Percentiles rank a stretch among this genome's conserved stretches.
Evolutionary conservation across 2,797 vertebrate genomes (phyloP).

Genomic region (Coracias cyanogaster): DNA sequence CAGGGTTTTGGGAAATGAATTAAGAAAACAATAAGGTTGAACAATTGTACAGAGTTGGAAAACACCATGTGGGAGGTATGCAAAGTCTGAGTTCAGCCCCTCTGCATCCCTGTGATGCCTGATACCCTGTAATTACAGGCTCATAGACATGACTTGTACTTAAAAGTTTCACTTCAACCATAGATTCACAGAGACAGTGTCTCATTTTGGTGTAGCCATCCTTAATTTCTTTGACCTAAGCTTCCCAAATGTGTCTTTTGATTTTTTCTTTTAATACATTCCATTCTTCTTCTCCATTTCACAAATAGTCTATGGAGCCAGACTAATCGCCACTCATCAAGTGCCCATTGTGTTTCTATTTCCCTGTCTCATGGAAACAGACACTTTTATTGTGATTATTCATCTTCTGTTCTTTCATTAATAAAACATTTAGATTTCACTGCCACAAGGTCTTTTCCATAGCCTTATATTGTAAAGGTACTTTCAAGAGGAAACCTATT

Average conservation of each 20-base stretch:
- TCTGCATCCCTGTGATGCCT: not conserved
- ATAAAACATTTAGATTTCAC: constrained; percentile 54
- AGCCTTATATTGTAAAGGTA: not conserved
- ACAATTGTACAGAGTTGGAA: not conserved
- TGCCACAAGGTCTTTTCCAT: constrained; percentile 10
- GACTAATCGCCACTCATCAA: constrained; percentile 59
- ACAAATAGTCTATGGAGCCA: constrained; percentile 67
- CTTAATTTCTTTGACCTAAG: constrained; percentile 59
- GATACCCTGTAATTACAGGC: constrained; percentile 49
- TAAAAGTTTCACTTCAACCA: constrained; percentile 21
- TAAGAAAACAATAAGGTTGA: not conserved
- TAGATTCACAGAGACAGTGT: constrained; percentile 15
- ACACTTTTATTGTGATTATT: constrained; percentile 68
- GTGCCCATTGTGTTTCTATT: constrained; percentile 61
- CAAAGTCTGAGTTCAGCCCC: not conserved
- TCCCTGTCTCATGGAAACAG: constrained; percentile 60
- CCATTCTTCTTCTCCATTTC: constrained; percentile 54
- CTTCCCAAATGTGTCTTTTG: constrained; percentile 52
- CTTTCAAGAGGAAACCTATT: not conserved
- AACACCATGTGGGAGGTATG: constrained; percentile 19
- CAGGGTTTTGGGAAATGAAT: not conserved
- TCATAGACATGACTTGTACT: constrained; percentile 10
- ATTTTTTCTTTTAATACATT: constrained; percentile 42
- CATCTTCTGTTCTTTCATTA: constrained; percentile 54
- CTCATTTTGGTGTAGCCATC: constrained; percentile 24